Evolutionary conservation across 2,797 vertebrate species (phyloP), one percentile per base, ranked within the genome.

Genomic region (Falco rusticolus): DNA sequence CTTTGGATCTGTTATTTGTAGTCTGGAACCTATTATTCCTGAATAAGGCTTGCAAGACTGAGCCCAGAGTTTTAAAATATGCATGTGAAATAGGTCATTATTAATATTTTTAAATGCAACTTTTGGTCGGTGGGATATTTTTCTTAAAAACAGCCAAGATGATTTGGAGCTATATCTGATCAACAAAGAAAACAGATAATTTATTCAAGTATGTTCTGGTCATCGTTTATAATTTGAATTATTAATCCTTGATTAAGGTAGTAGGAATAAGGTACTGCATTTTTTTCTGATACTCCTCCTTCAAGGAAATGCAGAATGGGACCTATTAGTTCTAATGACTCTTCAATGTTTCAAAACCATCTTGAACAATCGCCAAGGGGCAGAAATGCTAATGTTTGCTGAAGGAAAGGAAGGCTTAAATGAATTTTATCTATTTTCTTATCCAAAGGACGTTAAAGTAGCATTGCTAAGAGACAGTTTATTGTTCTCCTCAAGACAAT

Each of bases 201-300:
- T 89, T 89, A 64, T 70, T 87, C 3, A 12, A 16, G 50, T 53
- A 26, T 37, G 13, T 83, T 80, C 61, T 8, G 11, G 51, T 66
- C 65, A 59, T 18, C 37, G 33, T 54, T 90, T 83, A 94, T 87
- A 69, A 93, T 78, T 96, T 90, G 71, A 91, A 93, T 77, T 56
- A 94, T 87, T 96, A 95, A 92, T 88, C 94, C 47, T 93, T 96
- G 64, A 96, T 87, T 96, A 96, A 97, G 91, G 71, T 79, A 91
- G 69, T 77, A 91, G 66, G 59, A 82, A 89, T 64, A 97, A 96
- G 45, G 24, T 69, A 93, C 29, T 33, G 63, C 33, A 78, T 95
- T 93, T 98, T 80, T 85, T 92, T 79, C 70, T 88, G 79, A 60
- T 65, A 89, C 41, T 87, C 16, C 88, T 97, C 80, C 82, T 90